These are phyloP conservation scores for Laspeyria flexula DNA, from an alignment of 2,888 invertebrate species.

Conservation along the genomic window DNA sequence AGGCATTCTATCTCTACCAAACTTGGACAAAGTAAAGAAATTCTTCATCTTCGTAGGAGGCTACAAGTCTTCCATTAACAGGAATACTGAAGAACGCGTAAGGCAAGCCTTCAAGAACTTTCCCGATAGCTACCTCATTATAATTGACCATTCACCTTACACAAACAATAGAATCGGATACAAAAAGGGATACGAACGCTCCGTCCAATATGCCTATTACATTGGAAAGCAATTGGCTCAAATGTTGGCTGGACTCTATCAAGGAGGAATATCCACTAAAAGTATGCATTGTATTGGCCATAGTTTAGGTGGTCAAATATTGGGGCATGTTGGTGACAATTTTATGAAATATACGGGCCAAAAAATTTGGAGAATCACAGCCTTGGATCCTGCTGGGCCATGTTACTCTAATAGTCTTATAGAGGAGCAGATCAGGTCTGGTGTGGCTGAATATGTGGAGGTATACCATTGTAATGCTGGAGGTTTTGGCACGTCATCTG, in stretches of 20 bases:
- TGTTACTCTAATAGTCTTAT: conserved; percentile 72
- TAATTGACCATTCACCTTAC: conserved; percentile 76
- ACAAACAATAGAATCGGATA: conserved; percentile 68
- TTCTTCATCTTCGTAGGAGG: conserved; percentile 74
- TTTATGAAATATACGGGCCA: conserved; percentile 60
- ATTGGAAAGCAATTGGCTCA: conserved; percentile 71
- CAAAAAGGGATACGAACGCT: conserved; percentile 72
- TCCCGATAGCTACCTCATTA: conserved; percentile 74
- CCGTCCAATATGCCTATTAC: conserved; percentile 72
- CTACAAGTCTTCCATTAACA: conserved; percentile 72
- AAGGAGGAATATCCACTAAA: conserved; percentile 64
- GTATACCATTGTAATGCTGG: conserved; percentile 87
- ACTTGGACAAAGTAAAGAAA: conserved; percentile 61
- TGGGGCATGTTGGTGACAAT: conserved; percentile 66
- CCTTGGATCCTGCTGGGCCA: conserved; percentile 78
- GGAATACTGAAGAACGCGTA: conserved; percentile 66
- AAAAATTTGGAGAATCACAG: conserved; percentile 70
- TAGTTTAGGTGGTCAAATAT: conserved; percentile 75
- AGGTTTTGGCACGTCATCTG: conserved; percentile 76
- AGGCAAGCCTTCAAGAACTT: conserved; percentile 65
- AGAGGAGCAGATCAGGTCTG: conserved; percentile 78
- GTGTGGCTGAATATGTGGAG: conserved; percentile 87
- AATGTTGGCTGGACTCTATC: conserved; percentile 57
- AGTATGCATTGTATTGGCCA: conserved; percentile 77
- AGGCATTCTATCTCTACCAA: conserved; percentile 58